phyloP scores from a whole-genome alignment of 2,888 invertebrate genomes.

The Heliconius sara region DNA sequence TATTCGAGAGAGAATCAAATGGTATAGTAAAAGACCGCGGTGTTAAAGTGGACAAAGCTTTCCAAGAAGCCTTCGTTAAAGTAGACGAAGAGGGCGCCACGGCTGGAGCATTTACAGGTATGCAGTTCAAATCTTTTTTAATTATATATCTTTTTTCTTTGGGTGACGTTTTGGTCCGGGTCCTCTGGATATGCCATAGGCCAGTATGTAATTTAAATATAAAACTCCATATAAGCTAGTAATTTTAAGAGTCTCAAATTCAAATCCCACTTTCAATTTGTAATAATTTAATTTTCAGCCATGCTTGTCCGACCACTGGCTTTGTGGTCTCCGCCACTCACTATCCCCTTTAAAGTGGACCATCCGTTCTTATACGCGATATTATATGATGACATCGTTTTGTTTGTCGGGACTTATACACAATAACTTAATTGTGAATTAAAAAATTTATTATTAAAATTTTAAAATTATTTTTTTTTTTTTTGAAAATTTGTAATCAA shows the following conservation, averaged over 20 bases:
- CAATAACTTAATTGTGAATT: slow-evolving; percentile 35
- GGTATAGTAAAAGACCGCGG: slow-evolving; percentile 54
- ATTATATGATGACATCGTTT: slow-evolving; percentile 43
- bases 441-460: background rate
- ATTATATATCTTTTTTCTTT: no score
- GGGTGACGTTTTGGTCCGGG: no score
- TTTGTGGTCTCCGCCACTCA: slow-evolving; percentile 28
- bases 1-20: slow-evolving; percentile 56
- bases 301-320: background rate
- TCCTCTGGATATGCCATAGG: no score
- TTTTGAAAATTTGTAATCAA: background rate
- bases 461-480: slow-evolving; percentile 31
- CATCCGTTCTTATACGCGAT: slow-evolving; percentile 68
- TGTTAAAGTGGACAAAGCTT: slow-evolving; percentile 83
- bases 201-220: background rate
- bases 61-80: slow-evolving; percentile 92
- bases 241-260: background rate
- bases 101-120: slow-evolving; percentile 88
- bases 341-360: slow-evolving; percentile 41
- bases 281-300: slow-evolving; percentile 4
- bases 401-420: slow-evolving; percentile 47
- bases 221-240: background rate
- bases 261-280: background rate
- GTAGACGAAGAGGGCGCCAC: slow-evolving; percentile 93
- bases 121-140: background rate